Conservation (phyloP, 2,888 invertebrate species). For the Lepeophtheirus nordmannii region DNA sequence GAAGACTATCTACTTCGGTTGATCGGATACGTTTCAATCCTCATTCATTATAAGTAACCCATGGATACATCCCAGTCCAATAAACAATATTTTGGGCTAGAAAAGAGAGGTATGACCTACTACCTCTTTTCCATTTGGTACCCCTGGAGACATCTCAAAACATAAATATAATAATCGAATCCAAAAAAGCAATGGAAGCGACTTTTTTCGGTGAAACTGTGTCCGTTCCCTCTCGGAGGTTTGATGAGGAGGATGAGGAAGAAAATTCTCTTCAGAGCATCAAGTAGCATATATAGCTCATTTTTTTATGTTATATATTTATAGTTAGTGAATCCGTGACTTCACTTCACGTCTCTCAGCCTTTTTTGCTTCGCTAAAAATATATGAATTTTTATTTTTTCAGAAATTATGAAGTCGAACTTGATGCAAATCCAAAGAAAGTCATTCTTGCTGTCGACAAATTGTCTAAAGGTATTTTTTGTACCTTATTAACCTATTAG, state of each 20-base stretch:
- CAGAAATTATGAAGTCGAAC: neutral
- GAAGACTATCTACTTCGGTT: too few relatives aligned
- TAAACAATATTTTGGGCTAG: too few relatives aligned
- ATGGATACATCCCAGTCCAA: too few relatives aligned
- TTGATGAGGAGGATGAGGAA: neutral
- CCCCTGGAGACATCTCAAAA: neutral
- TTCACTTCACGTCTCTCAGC: too few relatives aligned
- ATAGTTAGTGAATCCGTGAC: too few relatives aligned
- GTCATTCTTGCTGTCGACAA: neutral
- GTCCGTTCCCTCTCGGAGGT: neutral
- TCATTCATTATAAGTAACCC: too few relatives aligned
- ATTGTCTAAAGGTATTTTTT: constrained; percentile 4
- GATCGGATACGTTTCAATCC: too few relatives aligned
- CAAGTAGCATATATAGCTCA: too few relatives aligned
- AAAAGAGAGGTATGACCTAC: too few relatives aligned
- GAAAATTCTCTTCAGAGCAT: neutral
- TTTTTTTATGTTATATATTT: too few relatives aligned
- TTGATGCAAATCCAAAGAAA: neutral
- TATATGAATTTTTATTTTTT: neutral
- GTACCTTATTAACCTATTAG: neutral
- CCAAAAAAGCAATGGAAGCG: neutral
- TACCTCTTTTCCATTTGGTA: neutral
- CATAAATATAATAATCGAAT: neutral
- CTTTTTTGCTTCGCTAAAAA: too few relatives aligned
- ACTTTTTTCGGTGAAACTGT: neutral